Evolutionary conservation across 2,888 invertebrate species (phyloP).

Genomic region (Amiota minor): DNA sequence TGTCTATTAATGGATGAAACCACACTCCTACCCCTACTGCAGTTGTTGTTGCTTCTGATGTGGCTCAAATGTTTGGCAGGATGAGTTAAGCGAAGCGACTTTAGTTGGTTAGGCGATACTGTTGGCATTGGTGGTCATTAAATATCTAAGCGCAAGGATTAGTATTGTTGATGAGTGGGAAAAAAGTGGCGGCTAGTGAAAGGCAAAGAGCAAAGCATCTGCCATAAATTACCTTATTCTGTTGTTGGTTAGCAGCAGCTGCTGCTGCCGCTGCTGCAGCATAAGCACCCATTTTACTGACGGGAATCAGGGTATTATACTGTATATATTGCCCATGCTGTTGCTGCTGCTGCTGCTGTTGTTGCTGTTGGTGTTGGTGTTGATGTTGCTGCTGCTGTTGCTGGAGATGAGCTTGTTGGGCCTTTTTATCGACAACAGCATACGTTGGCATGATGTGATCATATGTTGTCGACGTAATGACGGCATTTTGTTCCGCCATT

Average conservation of each 20-base stretch:
- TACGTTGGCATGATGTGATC: slow-evolving; percentile 72
- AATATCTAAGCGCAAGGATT: slow-evolving; percentile 59
- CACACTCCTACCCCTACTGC: neutral
- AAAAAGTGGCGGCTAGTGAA: neutral
- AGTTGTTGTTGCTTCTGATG: too few relatives aligned
- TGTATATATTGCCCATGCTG: slow-evolving; percentile 71
- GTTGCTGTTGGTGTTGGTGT: slow-evolving; percentile 48
- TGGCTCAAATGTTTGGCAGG: slow-evolving; percentile 26
- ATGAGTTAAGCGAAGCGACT: neutral
- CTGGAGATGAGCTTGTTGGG: slow-evolving; percentile 58
- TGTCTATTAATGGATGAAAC: neutral
- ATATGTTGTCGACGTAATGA: slow-evolving; percentile 69
- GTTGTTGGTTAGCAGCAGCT: slow-evolving; percentile 62
- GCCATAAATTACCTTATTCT: slow-evolving; percentile 66
- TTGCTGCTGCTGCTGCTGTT: slow-evolving; percentile 51
- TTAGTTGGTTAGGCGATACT: slow-evolving; percentile 16
- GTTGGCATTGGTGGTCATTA: slow-evolving; percentile 46
- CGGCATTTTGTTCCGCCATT: slow-evolving; percentile 73
- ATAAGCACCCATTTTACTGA: slow-evolving; percentile 71
- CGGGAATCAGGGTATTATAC: slow-evolving; percentile 73
- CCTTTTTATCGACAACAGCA: slow-evolving; percentile 71
- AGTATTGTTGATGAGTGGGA: slow-evolving; percentile 27
- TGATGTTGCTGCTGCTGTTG: slow-evolving; percentile 46
- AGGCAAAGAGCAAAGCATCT: slow-evolving; percentile 16
- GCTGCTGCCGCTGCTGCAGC: slow-evolving; percentile 50